Evolutionary conservation across 2,797 vertebrate species (phyloP).

Genomic region (Lates japonicus): DNA sequence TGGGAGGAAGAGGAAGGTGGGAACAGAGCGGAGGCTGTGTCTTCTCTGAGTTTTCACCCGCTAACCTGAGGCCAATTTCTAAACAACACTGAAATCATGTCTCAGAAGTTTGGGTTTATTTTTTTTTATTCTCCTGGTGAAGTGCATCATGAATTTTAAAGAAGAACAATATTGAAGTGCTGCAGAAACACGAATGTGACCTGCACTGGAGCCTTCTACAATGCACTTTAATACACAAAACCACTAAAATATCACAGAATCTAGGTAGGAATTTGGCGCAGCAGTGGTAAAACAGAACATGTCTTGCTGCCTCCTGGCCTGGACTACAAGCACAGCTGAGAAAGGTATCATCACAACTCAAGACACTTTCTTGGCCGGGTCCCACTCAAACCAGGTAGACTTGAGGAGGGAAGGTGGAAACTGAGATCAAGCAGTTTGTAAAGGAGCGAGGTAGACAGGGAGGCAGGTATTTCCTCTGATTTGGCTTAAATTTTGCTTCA

Average conservation of each 20-base stretch:
- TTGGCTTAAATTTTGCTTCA: neutral
- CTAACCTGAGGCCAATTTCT: neutral
- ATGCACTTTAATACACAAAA: neutral
- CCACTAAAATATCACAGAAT: neutral
- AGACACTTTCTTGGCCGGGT: conserved; percentile 88
- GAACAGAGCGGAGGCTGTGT: neutral
- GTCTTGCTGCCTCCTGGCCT: neutral
- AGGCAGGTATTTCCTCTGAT: neutral
- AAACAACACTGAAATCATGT: neutral
- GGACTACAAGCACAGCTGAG: conserved; percentile 4
- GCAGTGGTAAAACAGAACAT: neutral
- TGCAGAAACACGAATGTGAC: conserved; percentile 15
- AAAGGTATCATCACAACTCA: conserved; percentile 9
- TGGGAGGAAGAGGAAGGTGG: too few relatives aligned
- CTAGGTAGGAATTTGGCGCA: neutral
- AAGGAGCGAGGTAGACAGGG: neutral
- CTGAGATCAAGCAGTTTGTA: neutral
- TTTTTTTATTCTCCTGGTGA: neutral
- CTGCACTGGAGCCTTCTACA: neutral
- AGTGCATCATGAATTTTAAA: conserved; percentile 34
- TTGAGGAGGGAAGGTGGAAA: conserved; percentile 73
- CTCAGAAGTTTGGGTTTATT: neutral
- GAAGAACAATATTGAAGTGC: neutral
- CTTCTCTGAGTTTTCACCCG: neutral
- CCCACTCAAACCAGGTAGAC: conserved; percentile 93